Evolutionary conservation across 2,888 invertebrate genomes (phyloP), one percentile per base, ranked within the genome.

Genomic region (Chromoteleia sp.): DNA sequence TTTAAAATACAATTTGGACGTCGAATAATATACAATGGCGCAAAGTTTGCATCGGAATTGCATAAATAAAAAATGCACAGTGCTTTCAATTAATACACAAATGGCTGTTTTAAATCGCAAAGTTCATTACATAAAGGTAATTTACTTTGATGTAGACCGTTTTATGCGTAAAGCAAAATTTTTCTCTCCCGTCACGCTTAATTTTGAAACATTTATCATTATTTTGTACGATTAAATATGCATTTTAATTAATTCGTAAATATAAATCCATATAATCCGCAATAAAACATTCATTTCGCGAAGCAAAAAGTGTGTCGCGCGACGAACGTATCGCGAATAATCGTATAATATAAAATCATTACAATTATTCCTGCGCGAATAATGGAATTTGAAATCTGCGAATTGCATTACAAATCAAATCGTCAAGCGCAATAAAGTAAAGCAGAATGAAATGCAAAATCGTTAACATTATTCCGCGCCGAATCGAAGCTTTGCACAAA

Each of bases 71-170:
- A 48, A 33, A 33, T 19, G 17, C 6, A 15, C 12, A 10, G 59
- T 43, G 15, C 30, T 30, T 45, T 59, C 59, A 43, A 61, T 45
- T 61, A 45, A 39, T 56, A 19, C 21, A 45, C 45, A 45, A 61
- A 61, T 61, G n/a, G 48, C 33, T 29, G 43, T 15, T 48, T 63
- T 19, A 33, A 10, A 33, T 29, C 19, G 19, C 12, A 14, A 19
- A 48, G 36, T 58, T 39, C 19, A 25, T 39, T 39, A n/a, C 25
- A 39, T 39, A 14, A 58, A 56, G 41, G 25, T 41, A 58, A 41
- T 58, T 58, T 58, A 41, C 25, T 58, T 41, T 39, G 5, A 17
- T 19, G 39, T 25, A 21, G 1, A 25, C 7, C 50, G 14, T 29
- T 14, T 29, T 29, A 50, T 48, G 25, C 25, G 25, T 25, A 10